Evolutionary conservation across 2,888 invertebrate species (phyloP), one percentile per base, ranked within the genome.

Genomic region (Nowickia ferox): DNA sequence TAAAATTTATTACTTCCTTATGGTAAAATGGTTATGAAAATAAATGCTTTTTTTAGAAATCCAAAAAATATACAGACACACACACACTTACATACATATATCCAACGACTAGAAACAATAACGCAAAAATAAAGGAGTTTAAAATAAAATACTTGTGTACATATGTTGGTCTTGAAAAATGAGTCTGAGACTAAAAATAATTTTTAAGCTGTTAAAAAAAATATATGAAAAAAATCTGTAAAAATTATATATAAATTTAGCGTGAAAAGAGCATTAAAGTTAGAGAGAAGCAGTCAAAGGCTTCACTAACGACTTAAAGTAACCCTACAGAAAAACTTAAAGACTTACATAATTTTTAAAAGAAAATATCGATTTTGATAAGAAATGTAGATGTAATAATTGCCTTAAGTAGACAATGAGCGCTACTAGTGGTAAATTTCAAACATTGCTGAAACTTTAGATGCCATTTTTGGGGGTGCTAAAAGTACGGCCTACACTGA

Each of bases 1-100:
- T 80, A 80, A 86, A 86, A 83, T 83, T 86, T 86, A 83, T 86
- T 83, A 86, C 86, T 86, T 86, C 86, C 86, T 86, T 86, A 86
- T 86, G 79, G 71, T 86, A 83, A 86, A 83, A 83, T 86, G 86
- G 76, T 86, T 86, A 86, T 86, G 86, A 83, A 86, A 86, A 86
- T 86, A 86, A 83, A 80, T 83, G 66, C 57, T 74, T 69, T 57
- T 53, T 53, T 17, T 55, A 65, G 17, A 77, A 78, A 48, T 46
- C 48, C 48, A 30, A 61, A 59, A 57, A 63, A 69, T 4, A 30
- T 4, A 3, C 4, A 30, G 0, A 30, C 30, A 30, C 4, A 30
- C 30, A 30, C 6, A 30, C 30, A 30, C 30, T 30, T 5, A 30
- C 6, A 30, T 6, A 30, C 30, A 6, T 5, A 48, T 3, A 19